These are phyloP conservation scores for Gobio occitaniae DNA, from an alignment of 2,797 vertebrate genomes.

Conservation along the genomic window DNA sequence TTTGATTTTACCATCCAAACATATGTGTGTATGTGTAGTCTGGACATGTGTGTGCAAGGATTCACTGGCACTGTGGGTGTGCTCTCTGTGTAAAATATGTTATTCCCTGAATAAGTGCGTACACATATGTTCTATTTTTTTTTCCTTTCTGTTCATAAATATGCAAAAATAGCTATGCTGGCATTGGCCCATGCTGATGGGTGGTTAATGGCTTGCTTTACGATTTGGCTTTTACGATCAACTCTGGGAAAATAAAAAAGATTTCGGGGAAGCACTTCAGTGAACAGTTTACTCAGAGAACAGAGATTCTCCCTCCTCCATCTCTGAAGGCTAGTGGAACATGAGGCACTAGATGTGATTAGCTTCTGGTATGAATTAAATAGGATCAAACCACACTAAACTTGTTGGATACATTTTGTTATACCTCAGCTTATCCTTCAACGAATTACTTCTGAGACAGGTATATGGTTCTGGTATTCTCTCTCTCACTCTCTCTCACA, in stretches of 20 bases:
- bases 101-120: constrained; percentile 22
- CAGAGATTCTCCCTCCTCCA: constrained; percentile 20
- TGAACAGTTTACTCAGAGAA: constrained; percentile 45
- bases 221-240: constrained; percentile 67
- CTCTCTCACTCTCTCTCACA: too few species aligned
- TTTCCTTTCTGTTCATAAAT: constrained; percentile 66
- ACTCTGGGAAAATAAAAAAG: constrained; percentile 41
- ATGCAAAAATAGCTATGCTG: constrained; percentile 71
- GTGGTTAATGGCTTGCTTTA: constrained; percentile 74
- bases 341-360: not conserved
- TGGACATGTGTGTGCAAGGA: constrained; percentile 13
- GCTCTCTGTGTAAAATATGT: constrained; percentile 10
- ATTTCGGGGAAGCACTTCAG: constrained; percentile 50
- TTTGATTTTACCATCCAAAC: constrained; percentile 29
- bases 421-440: not conserved
- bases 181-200: constrained; percentile 69
- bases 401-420: not conserved
- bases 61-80: constrained; percentile 41
- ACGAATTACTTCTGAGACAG: not conserved
- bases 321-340: not conserved
- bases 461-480: too few species aligned
- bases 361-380: not conserved
- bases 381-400: not conserved
- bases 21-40: not conserved
- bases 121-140: constrained; percentile 37